A percentile compares a stretch with the other conserved stretches of the same genome.
phyloP scores from a whole-genome alignment of 2,797 vertebrate genomes.

The Chaunax sp. region DNA sequence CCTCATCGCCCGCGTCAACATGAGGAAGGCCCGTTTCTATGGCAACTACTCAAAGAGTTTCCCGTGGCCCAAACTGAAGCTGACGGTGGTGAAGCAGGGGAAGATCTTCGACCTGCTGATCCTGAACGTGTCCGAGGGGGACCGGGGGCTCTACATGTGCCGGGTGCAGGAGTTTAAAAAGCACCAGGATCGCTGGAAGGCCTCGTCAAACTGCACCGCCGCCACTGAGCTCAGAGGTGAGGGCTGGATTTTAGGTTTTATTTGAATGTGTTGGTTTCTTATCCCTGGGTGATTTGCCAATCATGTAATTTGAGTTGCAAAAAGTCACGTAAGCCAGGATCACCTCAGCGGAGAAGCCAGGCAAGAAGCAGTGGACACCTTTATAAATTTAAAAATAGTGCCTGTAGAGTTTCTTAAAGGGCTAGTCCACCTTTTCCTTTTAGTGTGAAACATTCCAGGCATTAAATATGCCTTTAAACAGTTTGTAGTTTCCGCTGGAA shows the following conservation, averaged over 20 bases:
- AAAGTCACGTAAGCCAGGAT: background rate
- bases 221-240: conserved; percentile 92
- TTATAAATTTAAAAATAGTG: no score
- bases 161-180: conserved; percentile 94
- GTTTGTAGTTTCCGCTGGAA: background rate
- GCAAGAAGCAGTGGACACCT: background rate
- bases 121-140: conserved; percentile 83
- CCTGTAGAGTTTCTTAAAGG: no score
- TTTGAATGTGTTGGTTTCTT: background rate
- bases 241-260: background rate
- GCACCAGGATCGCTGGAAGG: conserved; percentile 91
- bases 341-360: background rate
- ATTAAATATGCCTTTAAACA: no score
- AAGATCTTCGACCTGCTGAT: conserved; percentile 88
- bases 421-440: no score
- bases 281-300: background rate
- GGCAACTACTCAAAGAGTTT: conserved; percentile 92
- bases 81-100: conserved; percentile 87
- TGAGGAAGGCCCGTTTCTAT: conserved; percentile 91
- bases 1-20: conserved; percentile 93
- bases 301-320: background rate
- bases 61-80: conserved; percentile 86
- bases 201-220: conserved; percentile 90
- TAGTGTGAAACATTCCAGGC: no score
- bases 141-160: conserved; percentile 92